Evolutionary conservation across 2,113 vertebrate species (phyloP).

Genomic region (Saiga tatarica): DNA sequence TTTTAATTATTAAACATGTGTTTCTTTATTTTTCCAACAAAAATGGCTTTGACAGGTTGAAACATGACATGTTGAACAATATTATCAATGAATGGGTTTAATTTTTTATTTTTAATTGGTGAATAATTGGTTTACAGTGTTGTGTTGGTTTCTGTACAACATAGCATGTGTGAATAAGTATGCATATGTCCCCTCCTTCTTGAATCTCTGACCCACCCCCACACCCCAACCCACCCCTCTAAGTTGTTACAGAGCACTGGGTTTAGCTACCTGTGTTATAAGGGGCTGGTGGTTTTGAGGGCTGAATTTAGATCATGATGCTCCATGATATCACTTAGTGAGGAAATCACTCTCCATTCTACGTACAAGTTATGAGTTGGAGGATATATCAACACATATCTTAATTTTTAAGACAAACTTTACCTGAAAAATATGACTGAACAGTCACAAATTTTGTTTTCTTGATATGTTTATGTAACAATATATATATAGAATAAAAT

Average conservation of each 20-base stretch:
- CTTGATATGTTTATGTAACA: neutral
- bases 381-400: neutral
- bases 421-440: neutral
- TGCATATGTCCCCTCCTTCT: neutral
- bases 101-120: neutral
- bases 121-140: neutral
- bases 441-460: neutral
- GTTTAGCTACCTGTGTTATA: neutral
- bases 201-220: neutral
- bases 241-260: neutral
- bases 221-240: neutral
- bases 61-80: neutral
- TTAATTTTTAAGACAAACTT: neutral
- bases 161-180: neutral
- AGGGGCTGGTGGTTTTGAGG: neutral
- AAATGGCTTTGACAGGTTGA: neutral
- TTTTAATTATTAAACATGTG: neutral
- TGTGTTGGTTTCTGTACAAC: neutral
- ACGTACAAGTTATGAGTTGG: neutral
- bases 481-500: neutral
- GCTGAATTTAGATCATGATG: neutral
- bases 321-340: neutral
- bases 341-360: neutral
- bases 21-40: neutral
- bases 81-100: neutral